Evolutionary conservation across 2,888 invertebrate genomes (phyloP).

Genomic region (Arrhopalites spinosus): DNA sequence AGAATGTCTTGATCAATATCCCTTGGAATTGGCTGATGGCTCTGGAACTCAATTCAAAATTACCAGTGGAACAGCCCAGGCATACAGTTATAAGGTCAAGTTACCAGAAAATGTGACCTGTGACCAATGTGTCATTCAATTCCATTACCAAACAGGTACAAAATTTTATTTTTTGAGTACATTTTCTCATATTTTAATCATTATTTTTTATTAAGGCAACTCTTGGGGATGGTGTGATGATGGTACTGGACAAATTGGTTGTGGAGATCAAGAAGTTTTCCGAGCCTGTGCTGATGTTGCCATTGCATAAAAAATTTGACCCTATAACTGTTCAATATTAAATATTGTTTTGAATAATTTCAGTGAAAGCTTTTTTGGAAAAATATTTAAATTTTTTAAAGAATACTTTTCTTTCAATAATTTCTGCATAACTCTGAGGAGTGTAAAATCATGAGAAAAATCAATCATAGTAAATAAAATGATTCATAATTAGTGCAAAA

Average conservation of each 20-base stretch:
- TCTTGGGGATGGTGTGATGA: neutral
- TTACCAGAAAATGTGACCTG: constrained; percentile 20
- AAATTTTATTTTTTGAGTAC: neutral
- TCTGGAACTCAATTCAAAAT: neutral
- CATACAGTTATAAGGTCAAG: neutral
- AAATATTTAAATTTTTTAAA: neutral
- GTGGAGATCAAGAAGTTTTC: constrained; percentile 11
- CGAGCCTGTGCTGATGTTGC: constrained; percentile 1
- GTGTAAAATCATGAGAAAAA: no score
- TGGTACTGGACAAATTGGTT: neutral
- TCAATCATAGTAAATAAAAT: no score
- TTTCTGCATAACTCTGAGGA: no score
- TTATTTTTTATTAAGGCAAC: neutral
- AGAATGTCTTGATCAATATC: constrained; percentile 57
- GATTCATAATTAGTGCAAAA: no score
- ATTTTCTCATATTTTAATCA: neutral
- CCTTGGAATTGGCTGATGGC: constrained; percentile 46
- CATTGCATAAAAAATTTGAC: neutral
- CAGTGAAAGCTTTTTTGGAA: no score
- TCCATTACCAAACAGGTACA: constrained; percentile 31
- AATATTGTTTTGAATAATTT: no score
- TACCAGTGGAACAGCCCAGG: neutral
- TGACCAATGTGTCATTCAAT: constrained; percentile 26
- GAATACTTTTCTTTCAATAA: neutral
- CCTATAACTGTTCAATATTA: no score